Percentiles rank a stretch among this genome's conserved stretches.
phyloP scores from a whole-genome alignment of 2,888 invertebrate genomes.

The Baccha elongata region DNA sequence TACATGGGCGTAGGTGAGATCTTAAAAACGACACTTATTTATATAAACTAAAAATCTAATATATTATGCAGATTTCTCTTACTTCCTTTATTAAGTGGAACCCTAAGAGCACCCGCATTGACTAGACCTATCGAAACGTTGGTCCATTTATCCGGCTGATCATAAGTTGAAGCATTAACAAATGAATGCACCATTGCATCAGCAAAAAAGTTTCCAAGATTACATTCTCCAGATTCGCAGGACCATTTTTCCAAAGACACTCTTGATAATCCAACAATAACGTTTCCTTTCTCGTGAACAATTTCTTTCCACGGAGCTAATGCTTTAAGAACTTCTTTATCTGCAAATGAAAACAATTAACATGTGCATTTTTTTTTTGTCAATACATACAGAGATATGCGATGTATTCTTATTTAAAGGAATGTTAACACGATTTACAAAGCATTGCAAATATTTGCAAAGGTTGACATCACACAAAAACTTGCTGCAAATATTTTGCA shows the following conservation, averaged over 20 bases:
- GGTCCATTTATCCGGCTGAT: constrained; percentile 84
- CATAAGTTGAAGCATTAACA: constrained; percentile 78
- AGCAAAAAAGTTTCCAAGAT: constrained; percentile 88
- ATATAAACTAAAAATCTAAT: background rate
- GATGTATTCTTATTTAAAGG: too few species aligned
- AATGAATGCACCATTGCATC: constrained; percentile 87
- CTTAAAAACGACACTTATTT: constrained; percentile 80
- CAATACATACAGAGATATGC: constrained; percentile 17
- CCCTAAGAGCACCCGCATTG: constrained; percentile 89
- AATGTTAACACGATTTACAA: too few species aligned
- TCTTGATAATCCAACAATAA: constrained; percentile 85
- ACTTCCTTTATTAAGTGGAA: constrained; percentile 86
- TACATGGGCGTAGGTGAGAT: constrained; percentile 88
- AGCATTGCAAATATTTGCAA: too few species aligned
- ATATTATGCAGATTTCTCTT: constrained; percentile 74
- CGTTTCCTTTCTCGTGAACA: constrained; percentile 84
- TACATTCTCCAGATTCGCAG: constrained; percentile 87
- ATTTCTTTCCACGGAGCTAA: constrained; percentile 85
- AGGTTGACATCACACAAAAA: too few species aligned
- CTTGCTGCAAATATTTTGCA: too few species aligned
- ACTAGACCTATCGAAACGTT: constrained; percentile 86
- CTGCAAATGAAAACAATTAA: constrained; percentile 82
- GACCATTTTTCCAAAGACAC: constrained; percentile 84
- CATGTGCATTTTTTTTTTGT: too few species aligned
- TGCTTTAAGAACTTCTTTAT: constrained; percentile 84